Base-by-base conservation (phyloP, 2,888 invertebrate species). In the Mellilla xanthometata region DNA sequence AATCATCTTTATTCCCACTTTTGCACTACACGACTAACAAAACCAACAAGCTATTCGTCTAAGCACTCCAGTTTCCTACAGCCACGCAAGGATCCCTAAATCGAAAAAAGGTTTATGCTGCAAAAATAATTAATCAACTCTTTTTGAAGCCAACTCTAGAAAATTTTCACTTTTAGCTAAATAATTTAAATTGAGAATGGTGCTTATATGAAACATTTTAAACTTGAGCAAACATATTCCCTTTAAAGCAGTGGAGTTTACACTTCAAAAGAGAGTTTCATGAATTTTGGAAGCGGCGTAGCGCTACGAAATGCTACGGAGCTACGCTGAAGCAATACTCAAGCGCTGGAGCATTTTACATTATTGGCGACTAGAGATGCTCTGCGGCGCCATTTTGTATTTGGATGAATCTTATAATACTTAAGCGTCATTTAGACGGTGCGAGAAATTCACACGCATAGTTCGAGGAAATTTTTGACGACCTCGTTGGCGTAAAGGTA, bases 191-290 rank as follows among this genome's bases (percentile, higher is more conserved):
- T 53, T 39, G 36, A 39, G 52, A 60, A 39, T 46, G 35, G 52
- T 43, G 35, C 35, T 33, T 48, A 47, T 50, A 51, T 49, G 48
- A 49, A 65, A 58, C 58, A 63, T 67, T 69, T 70, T 60, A 53
- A 69, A 65, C 49, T 38, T 55, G 40, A 27, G 36, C 58, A 68
- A 72, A 75, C 69, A 65, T 69, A 70, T 74, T 78, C 72, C 65
- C 67, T 72, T 72, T 66, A 68, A 69, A 57, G 60, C 33, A 34
- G 46, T 46, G 30, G 45, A 56, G 48, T 56, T 78, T 72, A 75
- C 76, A 75, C 73, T 75, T 79, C 77, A 78, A 79, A 76, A 68
- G 74, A 56, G 58, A 62, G 60, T 49, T 61, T 76, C 76, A 76
- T 81, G 80, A 81, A 83, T 80, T 82, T 81, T 77, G 71, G 57